These are phyloP conservation scores for Tapirus indicus DNA, from an alignment of 2,797 vertebrate genomes.

Conservation along the genomic window DNA sequence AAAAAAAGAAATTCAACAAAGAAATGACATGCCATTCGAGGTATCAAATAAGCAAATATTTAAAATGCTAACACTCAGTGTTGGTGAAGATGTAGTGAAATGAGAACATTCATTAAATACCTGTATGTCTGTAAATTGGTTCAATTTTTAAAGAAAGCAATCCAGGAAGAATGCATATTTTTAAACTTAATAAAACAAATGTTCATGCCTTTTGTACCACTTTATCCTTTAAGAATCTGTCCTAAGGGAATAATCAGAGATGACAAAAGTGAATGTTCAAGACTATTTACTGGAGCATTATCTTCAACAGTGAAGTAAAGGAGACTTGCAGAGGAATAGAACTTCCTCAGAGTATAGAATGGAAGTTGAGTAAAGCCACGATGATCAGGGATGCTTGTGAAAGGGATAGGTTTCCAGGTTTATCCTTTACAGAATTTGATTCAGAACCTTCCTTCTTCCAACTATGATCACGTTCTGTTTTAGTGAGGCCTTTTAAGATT, in stretches of 20 bases:
- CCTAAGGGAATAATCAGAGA: neutral
- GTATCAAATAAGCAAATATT: neutral
- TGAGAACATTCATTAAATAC: neutral
- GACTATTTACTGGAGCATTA: neutral
- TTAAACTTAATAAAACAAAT: neutral
- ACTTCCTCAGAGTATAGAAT: neutral
- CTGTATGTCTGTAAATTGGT: neutral
- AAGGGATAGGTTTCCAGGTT: neutral
- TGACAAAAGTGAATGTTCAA: neutral
- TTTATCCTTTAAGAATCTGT: neutral
- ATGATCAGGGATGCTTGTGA: neutral
- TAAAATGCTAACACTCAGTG: neutral
- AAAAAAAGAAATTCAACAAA: conserved; percentile 33
- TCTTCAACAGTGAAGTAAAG: neutral
- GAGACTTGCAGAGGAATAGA: neutral
- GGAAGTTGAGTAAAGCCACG: neutral
- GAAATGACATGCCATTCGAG: neutral
- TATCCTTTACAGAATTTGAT: neutral
- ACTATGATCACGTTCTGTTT: neutral
- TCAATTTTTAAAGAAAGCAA: neutral
- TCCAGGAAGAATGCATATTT: neutral
- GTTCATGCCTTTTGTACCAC: neutral
- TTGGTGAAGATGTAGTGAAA: neutral
- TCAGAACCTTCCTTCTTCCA: neutral
- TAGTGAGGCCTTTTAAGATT: neutral